Evolutionary conservation across 2,888 invertebrate genomes (phyloP).

Genomic region (Dichetophora obliterata): DNA sequence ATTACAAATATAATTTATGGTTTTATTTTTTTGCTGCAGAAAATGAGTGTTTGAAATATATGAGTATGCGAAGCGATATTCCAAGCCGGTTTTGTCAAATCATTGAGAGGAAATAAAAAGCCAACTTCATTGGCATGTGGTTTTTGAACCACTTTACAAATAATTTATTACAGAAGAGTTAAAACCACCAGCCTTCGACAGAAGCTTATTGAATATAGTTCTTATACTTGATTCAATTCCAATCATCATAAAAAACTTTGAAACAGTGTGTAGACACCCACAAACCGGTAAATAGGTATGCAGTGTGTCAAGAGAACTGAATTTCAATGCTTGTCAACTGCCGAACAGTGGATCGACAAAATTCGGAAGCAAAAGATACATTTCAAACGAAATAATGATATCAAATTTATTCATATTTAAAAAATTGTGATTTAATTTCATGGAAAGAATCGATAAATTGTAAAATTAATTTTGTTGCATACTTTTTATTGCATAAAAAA

Average conservation of each 20-base stretch:
- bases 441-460: too few relatives aligned
- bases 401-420: too few relatives aligned
- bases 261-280: constrained; percentile 10
- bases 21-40: neutral
- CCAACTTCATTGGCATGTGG: neutral
- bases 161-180: neutral
- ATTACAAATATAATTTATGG: constrained; percentile 17
- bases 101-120: neutral
- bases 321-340: neutral
- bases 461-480: too few relatives aligned
- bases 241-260: constrained; percentile 20
- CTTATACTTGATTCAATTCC: neutral
- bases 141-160: constrained; percentile 3
- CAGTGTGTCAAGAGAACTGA: neutral
- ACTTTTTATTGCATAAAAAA: too few relatives aligned
- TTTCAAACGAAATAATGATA: neutral
- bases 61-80: neutral
- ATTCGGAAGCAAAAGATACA: neutral
- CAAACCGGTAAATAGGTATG: neutral
- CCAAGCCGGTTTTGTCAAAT: neutral
- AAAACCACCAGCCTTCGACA: neutral
- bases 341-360: neutral
- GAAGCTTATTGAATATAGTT: neutral
- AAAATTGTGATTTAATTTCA: too few relatives aligned
- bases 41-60: neutral